Evolutionary conservation across 1,140 invertebrate genomes (phyloP), one percentile per base, ranked within the genome.

Genomic region (Cydia pomonella): DNA sequence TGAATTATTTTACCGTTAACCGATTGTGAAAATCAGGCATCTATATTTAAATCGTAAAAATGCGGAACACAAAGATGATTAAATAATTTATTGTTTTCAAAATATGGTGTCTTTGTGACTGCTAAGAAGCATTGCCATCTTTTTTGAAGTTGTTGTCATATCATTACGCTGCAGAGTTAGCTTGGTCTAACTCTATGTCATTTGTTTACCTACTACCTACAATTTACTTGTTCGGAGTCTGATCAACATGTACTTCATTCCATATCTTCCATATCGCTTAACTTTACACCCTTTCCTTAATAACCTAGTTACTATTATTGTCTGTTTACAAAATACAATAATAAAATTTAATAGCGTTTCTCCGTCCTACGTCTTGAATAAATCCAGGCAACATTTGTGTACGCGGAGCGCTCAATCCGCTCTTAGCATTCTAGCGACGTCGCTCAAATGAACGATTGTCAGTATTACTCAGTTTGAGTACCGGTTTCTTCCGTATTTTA

Each of bases 401-500:
- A 33, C 4, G 64, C 64, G 47, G 13, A 13, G 29, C 64, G 33
- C 64, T 38, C 63, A 29, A 27, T 27, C 63, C 63, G 25, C 63
- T 25, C 25, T 63, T 21, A 29, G 25, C 27, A 29, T 66, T n/a
- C 27, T 38, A 33, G n/a, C 64, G 64, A 69, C 27, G 64, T 69
- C 29, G 25, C 33, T 33, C 64, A 33, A 69, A 69, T 41, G 64
- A 69, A 69, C 25, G 64, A 69, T 69, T 69, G 64, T 69, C 29
- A 69, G 64, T 69, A 69, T 69, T 69, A 69, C 29, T 69, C 64
- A 64, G 64, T 69, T 21, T 69, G 64, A 69, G 27, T 10, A 10
- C 33, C 64, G 64, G 64, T 10, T 9, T 23, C 18, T 59, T 59
- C 53, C 3, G 53, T 23, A 59, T 59, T 59, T 10, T 59, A 59